Evolutionary conservation across 1,140 invertebrate species (phyloP).

Genomic region (Maconellicoccus hirsutus): DNA sequence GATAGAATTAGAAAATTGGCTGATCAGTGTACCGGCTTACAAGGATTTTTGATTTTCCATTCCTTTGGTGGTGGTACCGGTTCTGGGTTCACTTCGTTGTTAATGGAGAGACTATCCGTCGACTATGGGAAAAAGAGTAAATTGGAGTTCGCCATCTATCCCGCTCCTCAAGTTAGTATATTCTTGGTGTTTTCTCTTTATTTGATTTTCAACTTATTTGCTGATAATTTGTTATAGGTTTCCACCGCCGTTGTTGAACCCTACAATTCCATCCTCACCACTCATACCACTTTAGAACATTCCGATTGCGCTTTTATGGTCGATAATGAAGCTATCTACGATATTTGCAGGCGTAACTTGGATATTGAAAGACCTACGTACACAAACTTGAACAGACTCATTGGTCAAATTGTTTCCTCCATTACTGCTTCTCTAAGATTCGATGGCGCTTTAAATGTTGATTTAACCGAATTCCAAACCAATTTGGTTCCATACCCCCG

Average conservation of each 20-base stretch:
- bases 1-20: slow-evolving; percentile 57
- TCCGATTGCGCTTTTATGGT: slow-evolving; percentile 62
- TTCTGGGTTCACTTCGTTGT: slow-evolving; percentile 51
- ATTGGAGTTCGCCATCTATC: slow-evolving; percentile 55
- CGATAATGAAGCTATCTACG: slow-evolving; percentile 83
- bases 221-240: slow-evolving; percentile 32
- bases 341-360: slow-evolving; percentile 77
- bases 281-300: slow-evolving; percentile 49
- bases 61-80: slow-evolving; percentile 87
- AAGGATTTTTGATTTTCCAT: slow-evolving; percentile 76
- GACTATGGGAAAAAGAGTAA: slow-evolving; percentile 60
- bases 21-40: slow-evolving; percentile 67
- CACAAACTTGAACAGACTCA: slow-evolving; percentile 65
- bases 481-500: slow-evolving; percentile 76
- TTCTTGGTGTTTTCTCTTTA: slow-evolving; percentile 31
- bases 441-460: slow-evolving; percentile 78
- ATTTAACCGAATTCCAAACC: slow-evolving; percentile 82
- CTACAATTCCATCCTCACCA: slow-evolving; percentile 52
- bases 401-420: slow-evolving; percentile 70
- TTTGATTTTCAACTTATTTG: background rate
- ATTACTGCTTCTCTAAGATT: slow-evolving; percentile 78
- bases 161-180: slow-evolving; percentile 52
- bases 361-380: slow-evolving; percentile 81
- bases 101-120: slow-evolving; percentile 53
- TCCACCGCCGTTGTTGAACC: slow-evolving; percentile 56